Percentiles rank a stretch among this genome's conserved stretches.
These are phyloP conservation scores for Drosophila biarmipes DNA, from an alignment of 1,140 invertebrate genomes.

Conservation along the genomic window DNA sequence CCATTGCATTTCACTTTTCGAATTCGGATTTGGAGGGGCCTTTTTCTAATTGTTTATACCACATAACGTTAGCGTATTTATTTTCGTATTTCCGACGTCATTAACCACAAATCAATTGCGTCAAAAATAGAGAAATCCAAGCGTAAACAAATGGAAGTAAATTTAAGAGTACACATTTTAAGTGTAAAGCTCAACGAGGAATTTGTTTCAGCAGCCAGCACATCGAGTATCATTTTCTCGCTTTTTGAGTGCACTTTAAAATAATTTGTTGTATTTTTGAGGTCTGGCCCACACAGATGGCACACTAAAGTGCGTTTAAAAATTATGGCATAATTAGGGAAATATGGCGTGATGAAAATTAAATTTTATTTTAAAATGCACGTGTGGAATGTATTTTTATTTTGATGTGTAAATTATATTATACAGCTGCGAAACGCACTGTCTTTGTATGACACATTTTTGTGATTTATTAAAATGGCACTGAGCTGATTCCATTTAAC, in stretches of 20 bases:
- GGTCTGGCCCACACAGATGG: constrained; percentile 19
- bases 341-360: background rate
- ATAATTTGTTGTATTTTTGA: constrained; percentile 5
- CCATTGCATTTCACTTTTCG: constrained; percentile 36
- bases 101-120: constrained; percentile 68
- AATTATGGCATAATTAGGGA: background rate
- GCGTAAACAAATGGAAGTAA: constrained; percentile 42
- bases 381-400: fast-evolving
- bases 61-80: constrained; percentile 33
- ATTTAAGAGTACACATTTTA: constrained; percentile 40
- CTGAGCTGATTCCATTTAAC: constrained; percentile 64
- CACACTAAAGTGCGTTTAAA: background rate
- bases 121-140: constrained; percentile 46
- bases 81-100: constrained; percentile 72
- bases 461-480: constrained; percentile 70
- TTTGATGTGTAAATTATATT: background rate
- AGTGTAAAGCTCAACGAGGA: constrained; percentile 44
- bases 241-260: constrained; percentile 34
- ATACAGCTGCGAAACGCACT: constrained; percentile 17
- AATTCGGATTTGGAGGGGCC: background rate
- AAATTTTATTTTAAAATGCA: background rate
- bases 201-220: constrained; percentile 29
- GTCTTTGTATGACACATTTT: constrained; percentile 42
- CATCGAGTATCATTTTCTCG: constrained; percentile 31
- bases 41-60: constrained; percentile 22